Percentiles rank a stretch among this genome's conserved stretches.
phyloP scores from a whole-genome alignment of 1,140 invertebrate genomes.

The Zaprionus inermis region DNA sequence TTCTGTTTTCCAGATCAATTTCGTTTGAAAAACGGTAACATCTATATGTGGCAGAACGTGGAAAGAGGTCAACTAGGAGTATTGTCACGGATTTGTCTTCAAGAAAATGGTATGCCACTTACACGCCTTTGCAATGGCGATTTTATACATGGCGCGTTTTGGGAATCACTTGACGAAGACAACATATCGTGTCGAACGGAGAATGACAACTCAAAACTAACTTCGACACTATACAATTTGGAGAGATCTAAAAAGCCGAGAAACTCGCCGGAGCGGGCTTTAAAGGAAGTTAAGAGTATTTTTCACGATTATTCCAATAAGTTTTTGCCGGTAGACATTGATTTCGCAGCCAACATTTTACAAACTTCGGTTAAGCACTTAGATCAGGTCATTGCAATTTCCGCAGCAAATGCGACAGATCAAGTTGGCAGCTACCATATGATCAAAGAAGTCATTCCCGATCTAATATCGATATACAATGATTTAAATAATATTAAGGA shows the following conservation, averaged over 20 bases:
- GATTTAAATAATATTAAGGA: constrained; percentile 84
- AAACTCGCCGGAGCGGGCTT: constrained; percentile 31
- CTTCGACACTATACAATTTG: constrained; percentile 51
- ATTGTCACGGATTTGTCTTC: constrained; percentile 64
- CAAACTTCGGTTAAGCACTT: constrained; percentile 26
- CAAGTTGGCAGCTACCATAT: neutral
- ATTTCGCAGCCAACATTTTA: constrained; percentile 85
- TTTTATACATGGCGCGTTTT: constrained; percentile 71
- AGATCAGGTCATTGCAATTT: neutral
- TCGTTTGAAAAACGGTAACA: neutral
- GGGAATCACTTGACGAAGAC: constrained; percentile 36
- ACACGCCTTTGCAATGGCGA: constrained; percentile 60
- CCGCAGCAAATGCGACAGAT: neutral
- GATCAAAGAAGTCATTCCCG: constrained; percentile 62
- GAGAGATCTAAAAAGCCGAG: constrained; percentile 27
- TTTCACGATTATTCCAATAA: constrained; percentile 49
- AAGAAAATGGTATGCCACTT: constrained; percentile 60
- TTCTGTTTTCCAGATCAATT: constrained; percentile 68
- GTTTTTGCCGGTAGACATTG: constrained; percentile 85
- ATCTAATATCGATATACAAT: constrained; percentile 85
- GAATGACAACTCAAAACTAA: constrained; percentile 24
- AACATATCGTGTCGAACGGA: constrained; percentile 12
- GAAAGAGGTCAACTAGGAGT: constrained; percentile 39
- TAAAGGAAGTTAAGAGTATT: constrained; percentile 50
- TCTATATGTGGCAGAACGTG: constrained; percentile 62